Percentiles rank a stretch among this genome's conserved stretches.
These are phyloP conservation scores for Eulemur albifrons DNA, from an alignment of 2,797 vertebrate species.

Conservation along the genomic window DNA sequence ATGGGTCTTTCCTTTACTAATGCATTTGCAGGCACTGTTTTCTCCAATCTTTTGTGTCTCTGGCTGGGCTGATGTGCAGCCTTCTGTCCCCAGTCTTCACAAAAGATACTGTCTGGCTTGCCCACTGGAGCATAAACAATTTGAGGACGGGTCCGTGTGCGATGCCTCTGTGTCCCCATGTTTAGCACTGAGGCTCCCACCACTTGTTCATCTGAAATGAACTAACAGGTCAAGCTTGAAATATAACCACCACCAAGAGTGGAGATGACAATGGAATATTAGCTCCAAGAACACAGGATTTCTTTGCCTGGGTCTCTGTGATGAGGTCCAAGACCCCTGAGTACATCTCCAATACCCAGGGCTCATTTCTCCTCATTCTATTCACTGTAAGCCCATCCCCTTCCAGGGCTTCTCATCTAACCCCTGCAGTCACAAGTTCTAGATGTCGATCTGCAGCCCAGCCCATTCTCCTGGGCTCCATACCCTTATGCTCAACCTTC, in stretches of 20 bases:
- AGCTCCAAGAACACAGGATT: not conserved
- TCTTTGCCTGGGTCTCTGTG: not conserved
- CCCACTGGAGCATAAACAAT: not conserved
- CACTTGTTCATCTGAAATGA: not conserved
- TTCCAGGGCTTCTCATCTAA: not conserved
- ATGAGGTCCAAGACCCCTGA: rapidly evolving
- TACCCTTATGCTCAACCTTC: not conserved
- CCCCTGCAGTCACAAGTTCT: not conserved
- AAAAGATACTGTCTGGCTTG: not conserved
- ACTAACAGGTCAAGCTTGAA: not conserved
- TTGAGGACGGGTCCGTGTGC: not conserved
- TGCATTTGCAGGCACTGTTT: constrained; percentile 63
- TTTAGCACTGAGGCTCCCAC: not conserved
- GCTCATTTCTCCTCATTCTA: not conserved
- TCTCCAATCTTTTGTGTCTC: not conserved
- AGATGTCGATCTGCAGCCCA: not conserved
- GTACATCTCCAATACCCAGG: not conserved
- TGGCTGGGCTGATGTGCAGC: not conserved
- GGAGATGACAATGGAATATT: not conserved
- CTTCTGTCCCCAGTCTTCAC: not conserved
- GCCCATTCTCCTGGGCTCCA: not conserved
- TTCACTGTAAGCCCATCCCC: not conserved
- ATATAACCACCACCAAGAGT: rapidly evolving
- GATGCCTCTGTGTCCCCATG: not conserved
- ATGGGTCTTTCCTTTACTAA: constrained; percentile 61